A percentile compares a stretch with the other conserved stretches of the same genome.
Evolutionary conservation across 2,888 invertebrate genomes (phyloP).

Genomic region (Nowickia ferox): DNA sequence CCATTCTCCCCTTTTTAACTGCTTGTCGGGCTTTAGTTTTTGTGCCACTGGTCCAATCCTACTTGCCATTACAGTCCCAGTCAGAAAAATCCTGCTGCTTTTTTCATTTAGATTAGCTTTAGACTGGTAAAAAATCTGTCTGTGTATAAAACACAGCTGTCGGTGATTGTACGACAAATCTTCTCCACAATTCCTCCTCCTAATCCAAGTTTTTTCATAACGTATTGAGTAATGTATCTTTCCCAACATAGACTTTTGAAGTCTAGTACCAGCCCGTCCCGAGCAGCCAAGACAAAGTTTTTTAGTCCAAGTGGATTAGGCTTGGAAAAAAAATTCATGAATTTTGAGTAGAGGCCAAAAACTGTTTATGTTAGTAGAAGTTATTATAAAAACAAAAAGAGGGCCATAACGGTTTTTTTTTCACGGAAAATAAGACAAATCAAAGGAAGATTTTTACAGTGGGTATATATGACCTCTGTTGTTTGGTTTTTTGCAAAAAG

Average conservation of each 20-base stretch:
- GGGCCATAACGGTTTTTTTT: too few relatives aligned
- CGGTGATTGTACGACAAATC: neutral
- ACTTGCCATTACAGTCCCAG: neutral
- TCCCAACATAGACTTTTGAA: constrained; percentile 72
- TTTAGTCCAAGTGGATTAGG: constrained; percentile 73
- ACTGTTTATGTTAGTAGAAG: too few relatives aligned
- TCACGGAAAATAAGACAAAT: too few relatives aligned
- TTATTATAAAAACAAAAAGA: too few relatives aligned
- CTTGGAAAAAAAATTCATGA: too few relatives aligned
- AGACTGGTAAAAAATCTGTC: neutral
- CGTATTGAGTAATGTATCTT: constrained; percentile 52
- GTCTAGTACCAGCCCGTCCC: constrained; percentile 75
- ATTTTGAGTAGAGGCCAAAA: too few relatives aligned
- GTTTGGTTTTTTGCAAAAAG: too few relatives aligned
- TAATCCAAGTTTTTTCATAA: constrained; percentile 44
- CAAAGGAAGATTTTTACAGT: too few relatives aligned
- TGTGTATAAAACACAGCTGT: neutral
- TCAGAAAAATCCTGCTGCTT: too few relatives aligned
- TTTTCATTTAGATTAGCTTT: neutral
- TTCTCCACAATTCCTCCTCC: constrained; percentile 15
- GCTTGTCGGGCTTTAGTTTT: too few relatives aligned
- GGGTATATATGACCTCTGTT: too few relatives aligned
- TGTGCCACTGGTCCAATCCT: too few relatives aligned
- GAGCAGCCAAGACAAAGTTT: constrained; percentile 76
- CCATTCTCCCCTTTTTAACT: neutral